Base-by-base conservation (phyloP, 2,888 invertebrate species). In the Drosophila borealis region DNA sequence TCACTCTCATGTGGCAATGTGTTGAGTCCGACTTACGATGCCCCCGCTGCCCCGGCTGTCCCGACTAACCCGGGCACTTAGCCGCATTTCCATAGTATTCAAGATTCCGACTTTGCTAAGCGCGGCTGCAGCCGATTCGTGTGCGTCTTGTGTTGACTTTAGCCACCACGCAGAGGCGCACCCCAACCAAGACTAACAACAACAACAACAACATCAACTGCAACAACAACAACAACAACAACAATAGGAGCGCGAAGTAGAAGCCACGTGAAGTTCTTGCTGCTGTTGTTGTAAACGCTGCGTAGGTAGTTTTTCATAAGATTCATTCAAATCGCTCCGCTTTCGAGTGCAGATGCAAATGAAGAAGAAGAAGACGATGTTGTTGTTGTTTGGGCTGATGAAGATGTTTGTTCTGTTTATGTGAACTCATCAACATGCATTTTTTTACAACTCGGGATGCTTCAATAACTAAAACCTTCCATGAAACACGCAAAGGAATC, bases 221-320 rank as follows among this genome's bases (percentile, higher is more conserved):
- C 25, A 25, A 25, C 25, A 17, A n/a, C 17, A 60, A 14, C 36
- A 64, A n/a, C 55, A 62, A 17, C 25, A 41, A 54, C 11, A 51
- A 14, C 42, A 55, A 36, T 21, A 51, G n/a, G 45, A 37, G 19
- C 39, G 14, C 45, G 14, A 25, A 53, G 36, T 41, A 39, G 42
- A 39, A 65, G 62, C 69, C 80, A 88, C 77, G 86, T 85, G 86
- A 68, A 84, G 66, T 48, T 71, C 33, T 56, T 59, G 17, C 29
- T 55, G 14, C 33, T 53, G 39, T 59, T 68, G 53, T 69, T 86
- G 68, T 65, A 66, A 74, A 74, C 84, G 64, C 70, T 71, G 85
- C 89, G 89, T 85, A 85, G 85, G 85, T 89, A 89, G 73, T 82
- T 73, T 74, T 71, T 51, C 86, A 79, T 72, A 74, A 71, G 79